Evolutionary conservation across 1,140 invertebrate genomes (phyloP), one percentile per base, ranked within the genome.

Genomic region (Bombus huntii): DNA sequence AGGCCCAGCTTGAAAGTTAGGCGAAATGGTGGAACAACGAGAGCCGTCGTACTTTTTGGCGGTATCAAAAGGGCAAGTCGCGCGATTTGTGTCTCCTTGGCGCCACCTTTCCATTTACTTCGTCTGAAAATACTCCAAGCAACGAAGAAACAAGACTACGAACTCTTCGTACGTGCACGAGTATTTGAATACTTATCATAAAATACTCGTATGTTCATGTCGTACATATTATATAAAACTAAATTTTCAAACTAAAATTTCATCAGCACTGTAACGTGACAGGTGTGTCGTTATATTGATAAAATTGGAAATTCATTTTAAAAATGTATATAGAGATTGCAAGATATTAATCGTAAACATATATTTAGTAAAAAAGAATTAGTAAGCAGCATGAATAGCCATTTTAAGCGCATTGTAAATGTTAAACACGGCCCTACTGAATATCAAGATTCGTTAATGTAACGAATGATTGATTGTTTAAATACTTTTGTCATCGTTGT

Each of bases 1-100:
- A 87, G 62, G 86, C 87, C 85, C 85, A 68, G 79, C 66, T 75
- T 81, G 73, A 87, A 86, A 90, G 79, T 90, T 87, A 87, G 84
- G 74, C 78, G 83, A 72, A 88, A 84, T 65, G 77, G 15, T 47
- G 82, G 47, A 66, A 85, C 88, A 84, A 87, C 75, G 59, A 82
- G 73, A n/a, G 31, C 28, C 66, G 44, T 18, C 53, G 72, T 65
- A 90, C 75, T 87, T 87, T 73, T 87, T 66, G 59, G 78, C 59
- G 31, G 25, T 70, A 34, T 81, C 18, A 71, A 82, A 84, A 86
- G 71, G 73, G 18, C 65, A 59, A 85, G 65, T 70, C 79, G 65
- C 71, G 59, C 34, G 31, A 78, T 65, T 57, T 53, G 12, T 37
- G 10, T 59, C 83, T 68, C 59, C 83, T 79, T 72, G 18, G 12